Evolutionary conservation across 92 coral and sea anemone species (phyloP).

Genomic region (Epizoanthus rinbou): DNA sequence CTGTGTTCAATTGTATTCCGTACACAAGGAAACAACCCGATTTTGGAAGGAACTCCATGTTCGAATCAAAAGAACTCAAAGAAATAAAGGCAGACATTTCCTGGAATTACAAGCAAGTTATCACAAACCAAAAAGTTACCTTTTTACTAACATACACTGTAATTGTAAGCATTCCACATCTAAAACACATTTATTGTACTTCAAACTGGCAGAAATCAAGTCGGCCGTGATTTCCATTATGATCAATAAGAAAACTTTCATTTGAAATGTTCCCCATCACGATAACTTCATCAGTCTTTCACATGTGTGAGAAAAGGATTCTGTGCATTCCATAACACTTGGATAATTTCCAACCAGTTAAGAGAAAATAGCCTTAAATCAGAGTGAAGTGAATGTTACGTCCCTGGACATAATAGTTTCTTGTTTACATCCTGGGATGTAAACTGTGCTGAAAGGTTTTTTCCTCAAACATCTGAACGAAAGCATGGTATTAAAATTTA

Average conservation of each 20-base stretch:
- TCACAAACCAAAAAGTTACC: not conserved
- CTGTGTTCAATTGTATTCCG: too few relatives aligned
- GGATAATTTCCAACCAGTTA: not conserved
- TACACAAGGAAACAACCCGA: too few relatives aligned
- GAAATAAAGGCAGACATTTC: constrained; percentile 1
- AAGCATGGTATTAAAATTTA: too few relatives aligned
- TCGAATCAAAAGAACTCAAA: not conserved
- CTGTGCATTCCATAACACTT: not conserved
- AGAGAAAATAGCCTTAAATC: too few relatives aligned
- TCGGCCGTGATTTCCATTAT: constrained; percentile 3
- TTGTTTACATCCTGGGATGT: not conserved
- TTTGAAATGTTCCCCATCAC: too few relatives aligned
- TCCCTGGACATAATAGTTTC: too few relatives aligned
- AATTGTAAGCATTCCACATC: not conserved
- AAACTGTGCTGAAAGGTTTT: not conserved
- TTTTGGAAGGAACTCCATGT: constrained; percentile 6
- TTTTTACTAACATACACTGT: not conserved
- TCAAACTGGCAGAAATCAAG: not conserved
- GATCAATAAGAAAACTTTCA: not conserved
- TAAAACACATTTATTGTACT: not conserved
- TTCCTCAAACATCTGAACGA: too few relatives aligned
- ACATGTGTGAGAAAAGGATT: constrained; percentile 6
- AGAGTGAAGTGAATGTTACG: too few relatives aligned
- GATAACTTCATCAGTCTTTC: not conserved
- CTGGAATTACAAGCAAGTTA: too few relatives aligned